Evolutionary conservation across 1,140 invertebrate species (phyloP).

Genomic region (Lepidurus arcticus): DNA sequence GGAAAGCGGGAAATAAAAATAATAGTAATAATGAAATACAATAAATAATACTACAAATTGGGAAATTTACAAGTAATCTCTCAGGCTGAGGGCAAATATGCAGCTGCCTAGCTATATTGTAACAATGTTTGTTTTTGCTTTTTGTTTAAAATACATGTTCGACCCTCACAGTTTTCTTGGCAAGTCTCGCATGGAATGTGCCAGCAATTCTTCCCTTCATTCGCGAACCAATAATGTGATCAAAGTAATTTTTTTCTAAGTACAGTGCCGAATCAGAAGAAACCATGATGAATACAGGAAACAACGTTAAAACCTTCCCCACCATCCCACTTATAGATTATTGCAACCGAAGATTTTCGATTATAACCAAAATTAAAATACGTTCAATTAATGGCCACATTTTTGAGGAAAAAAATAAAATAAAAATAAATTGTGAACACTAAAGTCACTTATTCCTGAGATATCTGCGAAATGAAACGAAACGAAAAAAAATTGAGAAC

Average conservation of each 20-base stretch:
- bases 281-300: background rate
- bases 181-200: background rate
- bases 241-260: background rate
- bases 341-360: background rate
- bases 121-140: background rate
- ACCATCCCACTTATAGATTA: constrained; percentile 2
- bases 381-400: background rate
- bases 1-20: background rate
- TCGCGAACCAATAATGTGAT: background rate
- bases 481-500: background rate
- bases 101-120: background rate
- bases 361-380: background rate
- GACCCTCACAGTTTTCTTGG: background rate
- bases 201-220: background rate
- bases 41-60: constrained; percentile 6
- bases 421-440: background rate
- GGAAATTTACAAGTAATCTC: background rate
- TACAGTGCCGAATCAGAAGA: background rate
- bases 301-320: constrained; percentile 4
- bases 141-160: background rate
- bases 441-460: background rate
- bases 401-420: background rate
- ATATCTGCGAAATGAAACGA: background rate
- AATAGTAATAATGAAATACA: background rate
- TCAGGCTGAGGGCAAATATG: background rate